A percentile compares a stretch with the other conserved stretches of the same genome.
phyloP scores from a whole-genome alignment of 2,113 vertebrate genomes.

The Perca fluviatilis region DNA sequence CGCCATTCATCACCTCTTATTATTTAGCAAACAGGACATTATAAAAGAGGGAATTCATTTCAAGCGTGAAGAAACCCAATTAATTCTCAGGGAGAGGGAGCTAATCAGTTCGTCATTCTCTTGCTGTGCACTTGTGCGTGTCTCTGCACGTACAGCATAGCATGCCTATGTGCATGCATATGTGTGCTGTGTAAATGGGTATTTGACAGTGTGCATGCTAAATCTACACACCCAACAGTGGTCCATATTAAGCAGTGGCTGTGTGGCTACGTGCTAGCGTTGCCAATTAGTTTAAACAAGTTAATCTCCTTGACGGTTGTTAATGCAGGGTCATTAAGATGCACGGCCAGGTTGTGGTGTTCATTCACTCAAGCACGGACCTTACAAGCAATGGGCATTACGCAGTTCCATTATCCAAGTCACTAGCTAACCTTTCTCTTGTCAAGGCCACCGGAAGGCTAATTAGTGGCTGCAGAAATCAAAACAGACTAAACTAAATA shows the following conservation, averaged over 20 bases:
- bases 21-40: slow-evolving; percentile 75
- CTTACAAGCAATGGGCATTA: background rate
- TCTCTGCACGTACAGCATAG: slow-evolving; percentile 8
- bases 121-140: background rate
- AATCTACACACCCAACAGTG: slow-evolving; percentile 2
- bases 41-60: slow-evolving; percentile 81
- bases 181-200: background rate
- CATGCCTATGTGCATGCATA: background rate
- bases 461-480: slow-evolving; percentile 10
- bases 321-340: slow-evolving; percentile 27
- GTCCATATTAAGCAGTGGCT: slow-evolving; percentile 30
- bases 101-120: slow-evolving; percentile 79
- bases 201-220: background rate
- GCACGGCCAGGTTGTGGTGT: slow-evolving; percentile 11
- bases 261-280: slow-evolving; percentile 23
- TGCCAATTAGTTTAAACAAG: slow-evolving; percentile 59
- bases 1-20: slow-evolving; percentile 75
- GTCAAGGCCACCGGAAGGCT: slow-evolving; percentile 18
- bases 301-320: slow-evolving; percentile 21
- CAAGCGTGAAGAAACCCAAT: slow-evolving; percentile 82
- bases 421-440: slow-evolving; percentile 10
- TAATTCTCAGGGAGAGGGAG: slow-evolving; percentile 77
- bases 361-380: slow-evolving; percentile 20
- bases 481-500: slow-evolving; percentile 2
- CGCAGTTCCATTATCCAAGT: background rate